These are phyloP conservation scores for Aethina tumida DNA, from an alignment of 1,140 invertebrate genomes.

Conservation along the genomic window DNA sequence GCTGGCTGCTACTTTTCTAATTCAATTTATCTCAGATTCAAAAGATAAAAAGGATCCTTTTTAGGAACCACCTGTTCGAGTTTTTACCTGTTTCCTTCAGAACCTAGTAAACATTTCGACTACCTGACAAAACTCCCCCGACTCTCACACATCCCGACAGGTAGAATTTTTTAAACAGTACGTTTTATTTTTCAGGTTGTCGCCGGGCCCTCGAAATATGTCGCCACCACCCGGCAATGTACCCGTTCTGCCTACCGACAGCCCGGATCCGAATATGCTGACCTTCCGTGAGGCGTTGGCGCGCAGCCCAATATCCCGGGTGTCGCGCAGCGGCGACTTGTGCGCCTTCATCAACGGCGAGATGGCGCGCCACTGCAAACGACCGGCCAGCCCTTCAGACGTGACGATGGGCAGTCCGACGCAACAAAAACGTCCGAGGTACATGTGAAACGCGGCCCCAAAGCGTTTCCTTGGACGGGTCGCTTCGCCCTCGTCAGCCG, in stretches of 20 bases:
- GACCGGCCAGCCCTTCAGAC: conserved; percentile 49
- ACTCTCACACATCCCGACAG: no score
- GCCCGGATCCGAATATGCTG: conserved; percentile 49
- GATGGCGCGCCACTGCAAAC: conserved; percentile 63
- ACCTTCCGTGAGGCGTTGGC: conserved; percentile 70
- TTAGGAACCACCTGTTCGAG: neutral
- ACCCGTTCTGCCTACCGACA: conserved; percentile 34
- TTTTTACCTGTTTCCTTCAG: neutral
- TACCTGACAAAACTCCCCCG: no score
- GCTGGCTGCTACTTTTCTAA: no score
- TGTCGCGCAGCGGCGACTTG: conserved; percentile 45
- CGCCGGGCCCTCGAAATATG: conserved; percentile 43
- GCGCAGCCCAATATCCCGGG: conserved; percentile 41
- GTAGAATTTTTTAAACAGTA: conserved; percentile 1
- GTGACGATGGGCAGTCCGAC: conserved; percentile 45
- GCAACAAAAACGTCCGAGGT: conserved; percentile 41
- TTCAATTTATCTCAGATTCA: no score
- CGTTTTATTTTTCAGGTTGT: conserved; percentile 28
- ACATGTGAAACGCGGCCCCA: no score
- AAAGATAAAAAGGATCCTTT: no score
- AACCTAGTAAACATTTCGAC: neutral
- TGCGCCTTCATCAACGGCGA: conserved; percentile 69
- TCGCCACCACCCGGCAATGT: conserved; percentile 41
- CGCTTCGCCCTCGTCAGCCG: no score
- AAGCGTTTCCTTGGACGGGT: no score